These are phyloP conservation scores for Columba livia DNA, from an alignment of 2,113 vertebrate genomes.

Conservation along the genomic window DNA sequence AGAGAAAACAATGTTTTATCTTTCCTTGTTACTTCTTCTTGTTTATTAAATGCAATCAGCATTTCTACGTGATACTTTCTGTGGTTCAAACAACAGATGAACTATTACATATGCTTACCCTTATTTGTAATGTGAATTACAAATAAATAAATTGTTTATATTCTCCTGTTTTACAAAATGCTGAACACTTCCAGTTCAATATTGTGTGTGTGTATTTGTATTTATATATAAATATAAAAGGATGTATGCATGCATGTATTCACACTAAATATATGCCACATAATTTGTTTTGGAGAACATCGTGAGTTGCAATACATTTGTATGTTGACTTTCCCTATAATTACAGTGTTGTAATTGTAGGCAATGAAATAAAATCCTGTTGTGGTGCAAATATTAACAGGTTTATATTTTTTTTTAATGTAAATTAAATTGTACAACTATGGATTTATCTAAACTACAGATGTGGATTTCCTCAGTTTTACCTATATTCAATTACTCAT, in stretches of 20 bases:
- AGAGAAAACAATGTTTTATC: rapidly evolving
- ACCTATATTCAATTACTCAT: not conserved
- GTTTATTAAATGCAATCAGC: not conserved
- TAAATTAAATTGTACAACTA: not conserved
- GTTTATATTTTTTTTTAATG: not conserved
- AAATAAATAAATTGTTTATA: not conserved
- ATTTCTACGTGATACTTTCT: not conserved
- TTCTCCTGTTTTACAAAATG: not conserved
- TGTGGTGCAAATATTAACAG: not conserved
- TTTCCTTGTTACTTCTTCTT: not conserved
- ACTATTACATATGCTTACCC: not conserved
- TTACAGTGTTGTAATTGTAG: not conserved
- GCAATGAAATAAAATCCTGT: not conserved
- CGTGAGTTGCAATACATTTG: not conserved
- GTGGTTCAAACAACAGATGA: not conserved
- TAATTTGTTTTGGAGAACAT: not conserved
- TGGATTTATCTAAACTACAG: not conserved
- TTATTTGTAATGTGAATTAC: not conserved
- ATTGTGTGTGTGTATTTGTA: not conserved
- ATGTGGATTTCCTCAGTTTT: not conserved
- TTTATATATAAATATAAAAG: not conserved
- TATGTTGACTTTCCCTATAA: not conserved
- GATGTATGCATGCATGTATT: not conserved
- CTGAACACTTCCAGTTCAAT: not conserved
- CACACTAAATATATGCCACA: not conserved